Base-by-base conservation (phyloP, 2,888 invertebrate species). In the Calliopum simillimum region DNA sequence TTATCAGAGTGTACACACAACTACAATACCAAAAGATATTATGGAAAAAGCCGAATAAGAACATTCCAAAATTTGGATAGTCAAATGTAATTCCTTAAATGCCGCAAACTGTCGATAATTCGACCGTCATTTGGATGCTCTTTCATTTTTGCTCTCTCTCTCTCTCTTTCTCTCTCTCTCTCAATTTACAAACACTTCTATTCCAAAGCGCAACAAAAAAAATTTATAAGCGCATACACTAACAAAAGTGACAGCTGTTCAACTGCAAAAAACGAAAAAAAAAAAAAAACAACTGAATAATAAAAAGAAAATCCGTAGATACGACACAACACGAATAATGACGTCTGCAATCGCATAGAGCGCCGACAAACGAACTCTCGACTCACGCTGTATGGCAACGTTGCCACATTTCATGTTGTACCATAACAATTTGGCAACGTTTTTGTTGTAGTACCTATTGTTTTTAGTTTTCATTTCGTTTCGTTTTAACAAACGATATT, bases 181-280 rank as follows among this genome's bases (percentile, higher is more conserved):
- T 6, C 13, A 59, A 59, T n/a, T 19, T 41, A 58, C 33, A 58
- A 58, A 41, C 12, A 44, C 58, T 33, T 33, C 33, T 33, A n/a
- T n/a, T 8, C 33, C n/a, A 21, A 55, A 14, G 23, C 53, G 14
- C 8, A 43, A 21, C 46, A 58, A 25, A 23, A 47, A 44, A 61
- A 51, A n/a, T n/a, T 19, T 6, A 53, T 21, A 67, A 46, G n/a
- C 13, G 59, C 21, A 59, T 59, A 46, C 21, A 51, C 33, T 51
- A 19, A 49, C 33, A 67, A 49, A 58, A 16, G 58, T 47, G 67
- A 67, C 67, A 67, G 67, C 67, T 67, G 67, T 67, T 67, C 41
- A 21, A 33, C 58, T 44, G 56, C 55, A 25, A 21, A 58, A 33
- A 25, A 46, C 41, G 16, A 19, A 23, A 21, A 43, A 59, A 41